Evolutionary conservation across 1,140 invertebrate genomes (phyloP), one percentile per base, ranked within the genome.

Genomic region (Drosophila chauvacae): DNA sequence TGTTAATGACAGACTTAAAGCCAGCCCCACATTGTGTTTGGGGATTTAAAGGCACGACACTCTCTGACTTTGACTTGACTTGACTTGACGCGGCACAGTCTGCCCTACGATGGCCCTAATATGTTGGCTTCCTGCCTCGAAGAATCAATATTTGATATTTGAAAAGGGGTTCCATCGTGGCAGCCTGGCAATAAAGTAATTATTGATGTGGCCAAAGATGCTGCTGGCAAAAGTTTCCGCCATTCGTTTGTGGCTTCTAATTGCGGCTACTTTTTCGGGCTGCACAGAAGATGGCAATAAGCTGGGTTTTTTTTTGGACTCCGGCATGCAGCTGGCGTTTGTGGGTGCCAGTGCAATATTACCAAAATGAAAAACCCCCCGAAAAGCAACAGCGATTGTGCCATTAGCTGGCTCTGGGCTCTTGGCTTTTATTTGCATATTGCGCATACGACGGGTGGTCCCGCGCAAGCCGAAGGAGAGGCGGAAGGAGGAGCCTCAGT

Each of bases 391-490:
- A 42, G 23, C 59, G 64, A 57, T 72, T 63, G 56, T 76, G 44
- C 56, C 42, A 65, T 64, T 63, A 76, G 73, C 59, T 42, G 50
- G 47, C 11, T 3, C 20, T 4, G 26, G 4, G 26, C 23, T 45
- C 20, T 51, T 33, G n/a, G 48, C 65, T 63, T 63, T 72, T 72
- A 87, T 88, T 88, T 87, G 85, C 83, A 88, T 87, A 88, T 84
- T 80, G 78, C 71, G 80, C 70, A 87, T 72, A 82, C 76, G 71
- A 71, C 51, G 50, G 44, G 82, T 61, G 58, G 47, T 41, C 6
- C 39, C 35, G 16, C 37, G 57, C 14, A n/a, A 42, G 9, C 4
- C 35, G 0, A 28, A 28, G 28, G n/a, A 20, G 2, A 33, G 51
- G 63, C 53, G 42, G 16, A 56, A 26, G 26, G 45, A 18, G 45